Conservation (phyloP, 2,888 invertebrate genomes). For the Dilophus febrilis region DNA sequence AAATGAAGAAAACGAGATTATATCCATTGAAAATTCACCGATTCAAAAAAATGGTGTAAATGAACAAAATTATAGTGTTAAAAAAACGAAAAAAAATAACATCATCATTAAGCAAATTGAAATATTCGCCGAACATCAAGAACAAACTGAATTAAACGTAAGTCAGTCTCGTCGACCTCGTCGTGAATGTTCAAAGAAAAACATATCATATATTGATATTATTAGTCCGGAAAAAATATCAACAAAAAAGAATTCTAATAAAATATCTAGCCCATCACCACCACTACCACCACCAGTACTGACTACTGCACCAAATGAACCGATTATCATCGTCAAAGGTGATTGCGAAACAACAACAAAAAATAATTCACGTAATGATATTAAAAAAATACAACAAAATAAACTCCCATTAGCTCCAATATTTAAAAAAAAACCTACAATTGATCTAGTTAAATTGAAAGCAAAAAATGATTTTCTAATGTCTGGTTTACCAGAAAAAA, state of each 20-base stretch:
- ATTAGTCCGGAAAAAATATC: neutral
- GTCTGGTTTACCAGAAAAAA: slow-evolving; percentile 50
- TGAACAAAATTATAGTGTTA: slow-evolving; percentile 9
- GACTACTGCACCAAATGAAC: slow-evolving; percentile 2
- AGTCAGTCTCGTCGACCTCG: slow-evolving; percentile 1
- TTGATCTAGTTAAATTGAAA: slow-evolving; percentile 38
- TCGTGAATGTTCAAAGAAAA: too few relatives aligned
- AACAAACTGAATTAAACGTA: slow-evolving; percentile 1
- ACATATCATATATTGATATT: too few relatives aligned
- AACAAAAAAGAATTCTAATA: neutral
- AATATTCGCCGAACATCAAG: slow-evolving; percentile 6
- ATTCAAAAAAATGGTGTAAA: slow-evolving; percentile 5
- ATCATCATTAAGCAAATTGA: slow-evolving; percentile 20
- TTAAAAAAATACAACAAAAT: slow-evolving; percentile 34
- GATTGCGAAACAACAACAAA: slow-evolving; percentile 7
- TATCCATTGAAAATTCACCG: slow-evolving; percentile 7
- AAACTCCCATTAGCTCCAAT: slow-evolving; percentile 65
- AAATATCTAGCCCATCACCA: slow-evolving; percentile 16
- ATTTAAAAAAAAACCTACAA: slow-evolving; percentile 42
- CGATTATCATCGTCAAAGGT: too few relatives aligned
- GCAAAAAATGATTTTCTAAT: slow-evolving; percentile 52
- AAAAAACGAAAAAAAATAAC: neutral
- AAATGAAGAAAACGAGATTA: slow-evolving; percentile 7
- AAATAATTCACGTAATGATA: slow-evolving; percentile 19
- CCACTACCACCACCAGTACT: slow-evolving; percentile 16